A percentile compares a stretch with the other conserved stretches of the same genome.
phyloP scores from a whole-genome alignment of 2,113 vertebrate species.

The rabbit (Oryctolagus cuniculus) region DNA sequence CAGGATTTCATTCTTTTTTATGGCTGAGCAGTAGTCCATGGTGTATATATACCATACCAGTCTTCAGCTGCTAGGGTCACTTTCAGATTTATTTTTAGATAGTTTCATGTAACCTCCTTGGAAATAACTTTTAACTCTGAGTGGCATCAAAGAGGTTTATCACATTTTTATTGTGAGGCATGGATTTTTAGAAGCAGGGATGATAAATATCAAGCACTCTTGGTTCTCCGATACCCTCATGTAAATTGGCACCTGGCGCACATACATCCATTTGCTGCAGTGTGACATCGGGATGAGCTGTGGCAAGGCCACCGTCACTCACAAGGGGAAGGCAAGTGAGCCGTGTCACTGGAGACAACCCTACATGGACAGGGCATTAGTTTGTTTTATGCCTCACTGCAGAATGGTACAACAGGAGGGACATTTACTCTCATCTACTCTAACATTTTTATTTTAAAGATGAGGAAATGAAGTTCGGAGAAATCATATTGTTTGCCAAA shows the following conservation, averaged over 20 bases:
- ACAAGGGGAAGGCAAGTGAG: neutral
- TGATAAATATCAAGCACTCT: neutral
- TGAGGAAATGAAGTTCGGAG: neutral
- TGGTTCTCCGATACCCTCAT: neutral
- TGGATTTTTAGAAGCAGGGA: slow-evolving; percentile 29
- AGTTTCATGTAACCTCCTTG: neutral
- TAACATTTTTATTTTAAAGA: neutral
- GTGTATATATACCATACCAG: too few relatives aligned
- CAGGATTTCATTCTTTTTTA: too few relatives aligned
- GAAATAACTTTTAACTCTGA: neutral
- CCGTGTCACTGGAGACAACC: neutral
- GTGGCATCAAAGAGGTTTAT: neutral
- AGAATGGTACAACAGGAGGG: neutral
- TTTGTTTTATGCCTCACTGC: neutral
- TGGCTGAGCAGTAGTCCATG: too few relatives aligned
- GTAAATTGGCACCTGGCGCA: neutral
- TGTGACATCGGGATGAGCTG: neutral
- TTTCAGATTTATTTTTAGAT: slow-evolving; percentile 34
- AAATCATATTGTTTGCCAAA: neutral
- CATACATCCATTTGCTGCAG: neutral
- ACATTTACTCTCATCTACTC: neutral
- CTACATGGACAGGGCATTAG: neutral
- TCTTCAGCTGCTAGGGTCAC: neutral
- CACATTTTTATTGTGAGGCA: neutral
- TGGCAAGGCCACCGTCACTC: neutral